A percentile compares a stretch with the other conserved stretches of the same genome.
Conservation (phyloP, 2,113 vertebrate genomes). For the Aldabrachelys gigantea region DNA sequence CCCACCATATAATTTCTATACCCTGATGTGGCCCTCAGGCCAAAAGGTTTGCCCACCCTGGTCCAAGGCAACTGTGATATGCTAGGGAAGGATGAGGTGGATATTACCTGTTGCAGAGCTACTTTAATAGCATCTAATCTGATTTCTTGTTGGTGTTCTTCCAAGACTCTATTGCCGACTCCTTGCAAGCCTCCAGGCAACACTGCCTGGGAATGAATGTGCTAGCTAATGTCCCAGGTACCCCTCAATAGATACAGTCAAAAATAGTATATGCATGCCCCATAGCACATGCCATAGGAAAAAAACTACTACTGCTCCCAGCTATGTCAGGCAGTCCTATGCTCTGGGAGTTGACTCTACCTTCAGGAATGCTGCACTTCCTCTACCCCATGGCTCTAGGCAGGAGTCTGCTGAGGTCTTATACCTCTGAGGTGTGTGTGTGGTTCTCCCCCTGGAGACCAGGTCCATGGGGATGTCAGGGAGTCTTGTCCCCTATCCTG, state of each 20-base stretch:
- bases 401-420: neutral
- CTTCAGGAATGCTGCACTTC: neutral
- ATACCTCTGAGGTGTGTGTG: neutral
- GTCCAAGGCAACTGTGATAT: neutral
- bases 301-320: neutral
- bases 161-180: neutral
- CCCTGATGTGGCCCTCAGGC: too few species aligned
- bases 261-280: neutral
- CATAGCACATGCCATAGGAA: neutral
- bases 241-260: neutral
- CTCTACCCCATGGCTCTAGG: accelerated
- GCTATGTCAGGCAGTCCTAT: neutral
- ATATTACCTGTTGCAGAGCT: neutral
- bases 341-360: neutral
- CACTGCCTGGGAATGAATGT: neutral
- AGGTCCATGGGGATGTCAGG: accelerated
- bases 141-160: neutral
- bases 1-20: too few species aligned
- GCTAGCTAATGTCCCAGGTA: neutral
- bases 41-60: too few species aligned
- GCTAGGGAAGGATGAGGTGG: neutral
- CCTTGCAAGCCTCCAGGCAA: neutral
- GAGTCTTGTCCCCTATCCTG: neutral
- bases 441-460: accelerated
- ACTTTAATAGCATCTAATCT: neutral